Conservation (phyloP, 2,797 vertebrate species). For the Scleropages formosus region DNA sequence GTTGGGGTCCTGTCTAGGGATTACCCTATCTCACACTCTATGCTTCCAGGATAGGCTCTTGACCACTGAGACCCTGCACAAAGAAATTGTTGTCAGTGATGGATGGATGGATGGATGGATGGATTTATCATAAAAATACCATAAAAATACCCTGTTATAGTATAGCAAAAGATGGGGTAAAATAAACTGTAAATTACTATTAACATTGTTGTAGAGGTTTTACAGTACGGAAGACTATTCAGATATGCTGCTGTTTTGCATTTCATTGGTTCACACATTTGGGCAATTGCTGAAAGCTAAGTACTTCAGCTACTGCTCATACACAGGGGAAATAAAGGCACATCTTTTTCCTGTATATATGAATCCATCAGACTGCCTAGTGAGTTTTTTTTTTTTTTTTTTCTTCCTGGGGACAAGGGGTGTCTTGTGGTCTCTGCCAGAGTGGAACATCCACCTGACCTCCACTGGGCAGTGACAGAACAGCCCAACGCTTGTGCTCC, state of each 20-base stretch:
- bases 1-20: too few species aligned
- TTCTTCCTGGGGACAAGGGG: conserved; percentile 17
- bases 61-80: too few species aligned
- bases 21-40: too few species aligned
- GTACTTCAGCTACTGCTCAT: background rate
- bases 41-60: too few species aligned
- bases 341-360: background rate
- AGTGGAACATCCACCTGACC: conserved; percentile 8
- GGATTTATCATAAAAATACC: too few species aligned
- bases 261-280: background rate
- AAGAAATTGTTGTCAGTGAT: too few species aligned
- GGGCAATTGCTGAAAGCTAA: background rate
- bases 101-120: too few species aligned
- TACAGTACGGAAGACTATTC: background rate
- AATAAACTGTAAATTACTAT: too few species aligned
- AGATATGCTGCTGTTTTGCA: background rate
- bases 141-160: too few species aligned
- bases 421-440: conserved; percentile 15
- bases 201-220: too few species aligned
- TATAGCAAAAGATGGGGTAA: too few species aligned
- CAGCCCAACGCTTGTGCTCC: conserved; percentile 19
- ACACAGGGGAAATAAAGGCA: background rate
- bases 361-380: background rate
- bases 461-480: conserved; percentile 11
- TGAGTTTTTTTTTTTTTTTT: too few species aligned